Evolutionary conservation across 2,888 invertebrate genomes (phyloP).

Genomic region (Cactoblastis cactorum): DNA sequence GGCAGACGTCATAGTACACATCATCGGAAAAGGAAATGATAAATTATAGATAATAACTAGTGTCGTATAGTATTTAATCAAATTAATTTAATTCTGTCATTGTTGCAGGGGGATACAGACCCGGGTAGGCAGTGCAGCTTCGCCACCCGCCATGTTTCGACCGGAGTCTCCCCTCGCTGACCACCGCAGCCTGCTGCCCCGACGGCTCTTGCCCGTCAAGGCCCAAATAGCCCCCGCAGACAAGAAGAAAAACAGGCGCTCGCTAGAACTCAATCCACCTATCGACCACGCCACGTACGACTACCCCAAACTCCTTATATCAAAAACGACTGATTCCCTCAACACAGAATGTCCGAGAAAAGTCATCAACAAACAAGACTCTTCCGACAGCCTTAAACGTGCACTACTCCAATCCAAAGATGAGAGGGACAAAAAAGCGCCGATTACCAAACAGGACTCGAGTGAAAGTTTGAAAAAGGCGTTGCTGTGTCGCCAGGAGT

Average conservation of each 20-base stretch:
- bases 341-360: conserved; percentile 71
- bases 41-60: no score
- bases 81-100: conserved; percentile 21
- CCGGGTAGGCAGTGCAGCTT: conserved; percentile 49
- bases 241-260: conserved; percentile 68
- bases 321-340: conserved; percentile 71
- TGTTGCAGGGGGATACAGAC: conserved; percentile 61
- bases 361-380: conserved; percentile 67
- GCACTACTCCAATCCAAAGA: conserved; percentile 64
- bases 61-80: neutral
- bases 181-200: conserved; percentile 71
- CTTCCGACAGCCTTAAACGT: conserved; percentile 65
- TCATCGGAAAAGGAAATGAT: neutral
- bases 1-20: no score
- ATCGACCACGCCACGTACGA: conserved; percentile 63
- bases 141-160: conserved; percentile 70
- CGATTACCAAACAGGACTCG: conserved; percentile 61
- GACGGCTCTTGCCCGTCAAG: conserved; percentile 67
- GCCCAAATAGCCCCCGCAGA: conserved; percentile 70
- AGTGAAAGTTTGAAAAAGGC: conserved; percentile 68
- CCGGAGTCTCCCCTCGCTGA: conserved; percentile 77
- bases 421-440: conserved; percentile 61
- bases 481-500: conserved; percentile 61
- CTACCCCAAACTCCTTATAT: conserved; percentile 71
- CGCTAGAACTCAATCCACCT: conserved; percentile 70